These are phyloP conservation scores for Brachionus rotundiformis DNA, from an alignment of 1,140 invertebrate genomes.

Conservation along the genomic window DNA sequence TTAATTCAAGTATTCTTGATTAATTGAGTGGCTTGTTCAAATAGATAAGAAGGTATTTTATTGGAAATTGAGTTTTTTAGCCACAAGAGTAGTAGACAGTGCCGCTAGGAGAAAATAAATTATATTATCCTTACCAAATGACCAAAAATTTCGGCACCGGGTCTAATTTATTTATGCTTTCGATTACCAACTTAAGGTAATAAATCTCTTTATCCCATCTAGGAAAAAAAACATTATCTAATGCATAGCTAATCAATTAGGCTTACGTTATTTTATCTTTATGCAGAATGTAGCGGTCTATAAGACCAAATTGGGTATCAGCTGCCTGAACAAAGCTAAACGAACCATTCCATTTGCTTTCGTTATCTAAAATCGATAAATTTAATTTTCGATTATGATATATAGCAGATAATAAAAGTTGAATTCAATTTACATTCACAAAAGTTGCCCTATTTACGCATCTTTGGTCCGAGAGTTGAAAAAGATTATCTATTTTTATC, in stretches of 20 bases:
- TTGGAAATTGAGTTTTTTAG: not conserved
- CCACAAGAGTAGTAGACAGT: not conserved
- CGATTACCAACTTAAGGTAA: slow-evolving; percentile 60
- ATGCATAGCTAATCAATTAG: too few relatives aligned
- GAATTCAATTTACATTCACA: slow-evolving; percentile 3
- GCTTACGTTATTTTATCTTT: slow-evolving; percentile 53
- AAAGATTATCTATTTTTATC: slow-evolving; percentile 4
- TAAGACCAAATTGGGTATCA: slow-evolving; percentile 68
- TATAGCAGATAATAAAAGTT: slow-evolving; percentile 1
- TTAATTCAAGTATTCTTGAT: not conserved
- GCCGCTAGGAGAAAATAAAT: slow-evolving; percentile 11
- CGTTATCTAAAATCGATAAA: slow-evolving; percentile 47
- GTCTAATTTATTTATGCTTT: slow-evolving; percentile 64
- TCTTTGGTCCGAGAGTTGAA: not conserved
- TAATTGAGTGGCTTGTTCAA: not conserved
- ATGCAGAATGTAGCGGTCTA: slow-evolving; percentile 60
- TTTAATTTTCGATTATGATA: slow-evolving; percentile 7
- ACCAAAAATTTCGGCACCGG: slow-evolving; percentile 68
- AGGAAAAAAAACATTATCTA: not conserved
- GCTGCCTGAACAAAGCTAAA: slow-evolving; percentile 67
- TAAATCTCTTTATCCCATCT: slow-evolving; percentile 67
- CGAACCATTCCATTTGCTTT: slow-evolving; percentile 59
- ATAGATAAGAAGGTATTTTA: not conserved
- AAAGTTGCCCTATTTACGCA: slow-evolving; percentile 20
- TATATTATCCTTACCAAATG: slow-evolving; percentile 60